phyloP scores from a whole-genome alignment of 2,113 vertebrate species.

The Climacteris rufus region DNA sequence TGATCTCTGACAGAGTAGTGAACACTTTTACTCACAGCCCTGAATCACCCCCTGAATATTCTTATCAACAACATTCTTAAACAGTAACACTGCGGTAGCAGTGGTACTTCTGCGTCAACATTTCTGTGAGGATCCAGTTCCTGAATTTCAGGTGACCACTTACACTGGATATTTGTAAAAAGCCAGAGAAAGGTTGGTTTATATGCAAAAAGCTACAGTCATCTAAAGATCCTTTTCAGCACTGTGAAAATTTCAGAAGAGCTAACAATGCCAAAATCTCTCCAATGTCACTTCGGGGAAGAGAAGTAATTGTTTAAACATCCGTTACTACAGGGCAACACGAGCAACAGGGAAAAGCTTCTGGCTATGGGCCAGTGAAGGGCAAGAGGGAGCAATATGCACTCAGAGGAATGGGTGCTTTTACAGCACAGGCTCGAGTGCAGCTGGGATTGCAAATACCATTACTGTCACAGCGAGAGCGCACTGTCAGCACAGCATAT shows the following conservation, averaged over 20 bases:
- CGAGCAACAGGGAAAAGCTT: background rate
- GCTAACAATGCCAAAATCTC: background rate
- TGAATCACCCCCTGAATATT: background rate
- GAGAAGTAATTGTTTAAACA: background rate
- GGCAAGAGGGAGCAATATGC: background rate
- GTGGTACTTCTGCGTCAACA: background rate
- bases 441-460: constrained; percentile 5
- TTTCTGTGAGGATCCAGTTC: background rate
- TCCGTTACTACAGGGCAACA: background rate
- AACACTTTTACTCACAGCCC: background rate
- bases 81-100: background rate
- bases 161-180: background rate
- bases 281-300: background rate
- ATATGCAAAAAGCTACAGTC: background rate
- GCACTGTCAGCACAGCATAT: background rate
- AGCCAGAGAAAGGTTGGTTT: background rate
- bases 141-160: background rate
- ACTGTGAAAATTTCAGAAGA: background rate
- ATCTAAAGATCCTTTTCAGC: background rate
- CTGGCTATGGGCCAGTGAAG: background rate
- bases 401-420: background rate
- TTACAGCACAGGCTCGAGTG: background rate
- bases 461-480: background rate
- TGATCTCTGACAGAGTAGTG: background rate
- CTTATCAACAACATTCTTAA: background rate